Conservation (phyloP, 2,113 vertebrate genomes). For the Lonchura striata region DNA sequence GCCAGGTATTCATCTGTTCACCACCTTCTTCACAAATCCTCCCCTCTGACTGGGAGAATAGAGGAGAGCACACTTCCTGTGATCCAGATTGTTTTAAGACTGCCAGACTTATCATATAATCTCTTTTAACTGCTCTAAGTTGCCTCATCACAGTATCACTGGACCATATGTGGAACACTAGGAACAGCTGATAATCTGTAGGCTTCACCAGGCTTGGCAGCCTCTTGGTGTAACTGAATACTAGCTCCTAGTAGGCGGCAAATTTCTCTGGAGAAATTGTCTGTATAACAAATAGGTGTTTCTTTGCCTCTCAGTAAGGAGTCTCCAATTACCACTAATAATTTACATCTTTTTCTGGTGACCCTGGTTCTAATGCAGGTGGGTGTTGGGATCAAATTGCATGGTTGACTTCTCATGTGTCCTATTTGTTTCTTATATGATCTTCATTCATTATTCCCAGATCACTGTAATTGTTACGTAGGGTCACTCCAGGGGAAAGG, state of each 20-base stretch:
- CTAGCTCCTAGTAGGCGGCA: neutral
- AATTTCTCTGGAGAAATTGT: neutral
- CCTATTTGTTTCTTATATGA: accelerated
- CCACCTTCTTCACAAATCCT: neutral
- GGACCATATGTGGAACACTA: neutral
- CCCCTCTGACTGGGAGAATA: neutral
- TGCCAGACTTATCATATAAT: neutral
- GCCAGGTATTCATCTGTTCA: neutral
- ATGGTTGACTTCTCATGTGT: neutral
- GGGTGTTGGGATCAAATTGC: neutral
- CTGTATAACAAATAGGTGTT: neutral
- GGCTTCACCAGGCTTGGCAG: neutral
- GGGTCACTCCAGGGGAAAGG: neutral
- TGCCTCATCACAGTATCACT: neutral
- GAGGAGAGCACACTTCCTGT: neutral
- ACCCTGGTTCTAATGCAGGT: neutral
- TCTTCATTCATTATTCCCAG: neutral
- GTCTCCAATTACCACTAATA: neutral
- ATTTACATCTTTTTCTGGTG: neutral
- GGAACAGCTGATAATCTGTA: neutral
- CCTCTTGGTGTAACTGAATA: neutral
- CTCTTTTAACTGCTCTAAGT: neutral
- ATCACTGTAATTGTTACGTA: neutral
- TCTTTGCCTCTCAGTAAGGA: accelerated
- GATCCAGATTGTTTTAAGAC: neutral